Evolutionary conservation across 2,797 vertebrate species (phyloP).

Genomic region (Garrulus glandarius): DNA sequence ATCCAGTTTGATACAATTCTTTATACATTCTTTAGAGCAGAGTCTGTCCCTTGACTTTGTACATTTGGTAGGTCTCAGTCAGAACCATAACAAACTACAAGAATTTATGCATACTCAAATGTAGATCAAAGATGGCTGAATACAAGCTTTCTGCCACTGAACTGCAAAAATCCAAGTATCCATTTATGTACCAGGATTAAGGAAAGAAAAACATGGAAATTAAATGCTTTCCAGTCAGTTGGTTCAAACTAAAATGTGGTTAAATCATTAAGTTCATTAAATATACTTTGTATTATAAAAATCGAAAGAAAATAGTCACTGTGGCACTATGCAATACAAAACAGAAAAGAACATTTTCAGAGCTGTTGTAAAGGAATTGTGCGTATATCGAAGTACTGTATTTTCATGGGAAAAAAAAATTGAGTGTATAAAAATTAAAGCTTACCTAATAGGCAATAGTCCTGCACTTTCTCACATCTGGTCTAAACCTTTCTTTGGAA

Average conservation of each 20-base stretch:
- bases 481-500: background rate
- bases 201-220: background rate
- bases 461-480: background rate
- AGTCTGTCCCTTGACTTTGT: background rate
- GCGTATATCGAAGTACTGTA: background rate
- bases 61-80: background rate
- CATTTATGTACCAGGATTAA: background rate
- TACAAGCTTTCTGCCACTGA: background rate
- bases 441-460: background rate
- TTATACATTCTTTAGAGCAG: background rate
- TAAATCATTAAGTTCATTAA: background rate
- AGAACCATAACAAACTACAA: background rate
- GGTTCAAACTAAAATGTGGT: background rate
- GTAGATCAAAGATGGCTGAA: background rate
- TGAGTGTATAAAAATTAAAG: background rate
- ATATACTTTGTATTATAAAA: background rate
- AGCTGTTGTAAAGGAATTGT: background rate
- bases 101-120: background rate
- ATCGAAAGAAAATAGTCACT: background rate
- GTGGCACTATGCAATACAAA: background rate
- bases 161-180: background rate
- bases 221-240: background rate
- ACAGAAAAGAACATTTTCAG: background rate
- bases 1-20: background rate
- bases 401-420: background rate